Evolutionary conservation across 2,797 vertebrate species (phyloP).

Genomic region (Clarias pachynema): DNA sequence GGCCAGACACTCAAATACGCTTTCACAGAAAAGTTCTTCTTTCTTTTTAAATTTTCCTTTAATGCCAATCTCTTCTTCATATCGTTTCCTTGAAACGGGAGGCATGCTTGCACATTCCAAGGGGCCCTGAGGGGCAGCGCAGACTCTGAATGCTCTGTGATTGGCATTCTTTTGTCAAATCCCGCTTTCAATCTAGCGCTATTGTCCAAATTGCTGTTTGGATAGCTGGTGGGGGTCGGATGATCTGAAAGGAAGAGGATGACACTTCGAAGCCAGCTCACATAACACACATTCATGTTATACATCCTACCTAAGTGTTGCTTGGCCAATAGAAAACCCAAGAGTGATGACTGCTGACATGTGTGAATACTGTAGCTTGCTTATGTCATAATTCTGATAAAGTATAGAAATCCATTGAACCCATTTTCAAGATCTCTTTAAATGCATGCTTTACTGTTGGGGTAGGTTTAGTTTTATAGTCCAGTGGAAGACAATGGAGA

Average conservation of each 20-base stretch:
- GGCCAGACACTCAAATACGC: neutral
- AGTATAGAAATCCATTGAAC: neutral
- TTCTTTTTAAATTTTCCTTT: conserved; percentile 34
- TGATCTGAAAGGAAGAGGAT: neutral
- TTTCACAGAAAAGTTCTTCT: neutral
- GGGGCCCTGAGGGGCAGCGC: neutral
- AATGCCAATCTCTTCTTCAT: conserved; percentile 30
- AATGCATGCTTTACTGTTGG: neutral
- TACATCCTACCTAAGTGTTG: neutral
- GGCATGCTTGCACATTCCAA: conserved; percentile 42
- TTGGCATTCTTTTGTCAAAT: conserved; percentile 35
- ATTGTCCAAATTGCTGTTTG: conserved; percentile 40
- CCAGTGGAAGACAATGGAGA: neutral
- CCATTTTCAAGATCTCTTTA: neutral
- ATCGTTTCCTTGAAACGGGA: conserved; percentile 17
- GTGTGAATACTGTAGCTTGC: too few species aligned
- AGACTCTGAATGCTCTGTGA: conserved; percentile 38
- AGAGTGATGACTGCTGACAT: neutral
- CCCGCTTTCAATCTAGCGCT: conserved; percentile 25
- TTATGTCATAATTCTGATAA: neutral
- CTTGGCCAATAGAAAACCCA: neutral
- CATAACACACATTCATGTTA: neutral
- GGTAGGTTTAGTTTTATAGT: neutral
- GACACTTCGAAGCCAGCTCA: neutral
- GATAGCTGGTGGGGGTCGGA: conserved; percentile 19